Evolutionary conservation across 2,797 vertebrate species (phyloP).

Genomic region (Pelodytes ibericus): DNA sequence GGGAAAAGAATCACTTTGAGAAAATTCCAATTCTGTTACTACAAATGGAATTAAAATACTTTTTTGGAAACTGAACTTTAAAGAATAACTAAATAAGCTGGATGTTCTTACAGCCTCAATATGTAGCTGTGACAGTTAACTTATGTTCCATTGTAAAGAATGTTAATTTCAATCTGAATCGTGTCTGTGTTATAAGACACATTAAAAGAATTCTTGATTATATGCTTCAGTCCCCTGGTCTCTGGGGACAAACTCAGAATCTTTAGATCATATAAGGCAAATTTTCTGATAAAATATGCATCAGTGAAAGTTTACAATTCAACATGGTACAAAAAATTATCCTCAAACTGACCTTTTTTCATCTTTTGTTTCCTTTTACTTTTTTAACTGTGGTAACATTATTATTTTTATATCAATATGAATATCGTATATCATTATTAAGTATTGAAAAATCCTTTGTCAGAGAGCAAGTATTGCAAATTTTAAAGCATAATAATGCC

Average conservation of each 20-base stretch:
- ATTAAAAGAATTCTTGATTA: constrained; percentile 78
- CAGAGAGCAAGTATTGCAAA: too few relatives aligned
- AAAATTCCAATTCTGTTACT: too few relatives aligned
- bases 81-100: constrained; percentile 67
- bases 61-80: constrained; percentile 45
- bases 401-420: too few relatives aligned
- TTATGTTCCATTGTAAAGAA: constrained; percentile 74
- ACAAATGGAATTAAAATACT: too few relatives aligned
- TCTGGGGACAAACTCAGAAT: constrained; percentile 65
- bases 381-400: too few relatives aligned
- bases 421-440: too few relatives aligned
- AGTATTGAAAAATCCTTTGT: too few relatives aligned
- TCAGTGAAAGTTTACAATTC: constrained; percentile 69
- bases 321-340: constrained; percentile 65
- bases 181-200: constrained; percentile 62
- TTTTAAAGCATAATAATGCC: too few relatives aligned
- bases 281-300: constrained; percentile 77
- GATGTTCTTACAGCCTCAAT: constrained; percentile 67
- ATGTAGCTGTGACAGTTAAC: constrained; percentile 70
- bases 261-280: constrained; percentile 75
- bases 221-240: constrained; percentile 69
- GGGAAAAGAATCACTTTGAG: too few relatives aligned
- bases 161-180: constrained; percentile 73
- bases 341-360: not conserved
- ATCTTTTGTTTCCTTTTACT: not conserved